Evolutionary conservation across 2,113 vertebrate species (phyloP).

Genomic region (Pholis gunnellus): DNA sequence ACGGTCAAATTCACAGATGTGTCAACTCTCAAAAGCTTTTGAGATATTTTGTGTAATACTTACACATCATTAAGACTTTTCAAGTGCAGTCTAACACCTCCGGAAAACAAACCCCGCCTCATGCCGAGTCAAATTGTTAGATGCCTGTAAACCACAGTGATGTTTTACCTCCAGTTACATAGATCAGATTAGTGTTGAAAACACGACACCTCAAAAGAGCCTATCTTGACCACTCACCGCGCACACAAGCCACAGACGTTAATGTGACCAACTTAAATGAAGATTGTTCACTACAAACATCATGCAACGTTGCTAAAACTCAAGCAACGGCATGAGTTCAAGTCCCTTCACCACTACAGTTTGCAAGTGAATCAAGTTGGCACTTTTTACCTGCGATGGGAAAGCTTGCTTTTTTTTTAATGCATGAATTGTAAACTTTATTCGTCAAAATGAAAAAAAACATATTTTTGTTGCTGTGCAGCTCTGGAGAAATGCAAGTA

Average conservation of each 20-base stretch:
- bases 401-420: slow-evolving; percentile 30
- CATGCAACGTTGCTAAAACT: slow-evolving; percentile 23
- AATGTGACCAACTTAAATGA: slow-evolving; percentile 20
- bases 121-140: neutral
- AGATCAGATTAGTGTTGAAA: slow-evolving; percentile 23
- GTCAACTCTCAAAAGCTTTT: too few relatives aligned
- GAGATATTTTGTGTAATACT: neutral
- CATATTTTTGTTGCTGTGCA: slow-evolving; percentile 29
- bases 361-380: slow-evolving; percentile 52
- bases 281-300: slow-evolving; percentile 54
- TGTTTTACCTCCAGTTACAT: slow-evolving; percentile 11
- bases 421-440: slow-evolving; percentile 69
- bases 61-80: slow-evolving; percentile 1
- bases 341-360: slow-evolving; percentile 31
- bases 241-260: slow-evolving; percentile 2
- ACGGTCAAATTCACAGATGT: too few relatives aligned
- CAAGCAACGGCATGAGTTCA: slow-evolving; percentile 15
- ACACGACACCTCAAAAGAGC: slow-evolving; percentile 26
- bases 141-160: slow-evolving; percentile 31
- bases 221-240: slow-evolving; percentile 25
- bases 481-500: slow-evolving; percentile 13
- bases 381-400: slow-evolving; percentile 40
- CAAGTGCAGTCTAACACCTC: neutral
- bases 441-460: slow-evolving; percentile 11
- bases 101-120: slow-evolving; percentile 7